A percentile compares a stretch with the other conserved stretches of the same genome.
phyloP scores from a whole-genome alignment of 1,140 invertebrate species.

The Zeugodacus cucurbitae region DNA sequence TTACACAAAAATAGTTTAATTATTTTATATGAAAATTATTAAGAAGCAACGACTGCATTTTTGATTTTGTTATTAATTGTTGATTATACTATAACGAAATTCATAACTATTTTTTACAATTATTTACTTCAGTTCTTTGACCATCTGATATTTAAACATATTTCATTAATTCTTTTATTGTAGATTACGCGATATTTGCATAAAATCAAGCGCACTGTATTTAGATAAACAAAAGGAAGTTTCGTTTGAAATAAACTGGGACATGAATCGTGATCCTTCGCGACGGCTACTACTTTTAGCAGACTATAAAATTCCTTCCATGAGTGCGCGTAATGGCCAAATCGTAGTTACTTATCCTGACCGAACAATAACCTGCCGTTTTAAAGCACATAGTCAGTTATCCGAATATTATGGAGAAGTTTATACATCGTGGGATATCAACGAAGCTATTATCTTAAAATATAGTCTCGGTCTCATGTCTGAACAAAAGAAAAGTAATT shows the following conservation, averaged over 20 bases:
- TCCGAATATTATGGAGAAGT: constrained; percentile 68
- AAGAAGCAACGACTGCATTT: too few relatives aligned
- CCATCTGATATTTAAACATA: neutral
- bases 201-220: constrained; percentile 72
- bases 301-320: constrained; percentile 64
- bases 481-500: constrained; percentile 66
- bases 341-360: constrained; percentile 79
- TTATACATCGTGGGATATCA: constrained; percentile 70
- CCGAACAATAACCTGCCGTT: constrained; percentile 73
- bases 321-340: constrained; percentile 72
- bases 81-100: too few relatives aligned
- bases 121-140: too few relatives aligned
- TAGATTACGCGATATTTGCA: constrained; percentile 78
- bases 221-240: constrained; percentile 71
- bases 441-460: constrained; percentile 68
- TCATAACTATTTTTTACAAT: too few relatives aligned
- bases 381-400: constrained; percentile 66
- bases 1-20: too few relatives aligned
- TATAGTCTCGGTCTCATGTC: constrained; percentile 64
- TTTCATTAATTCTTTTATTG: neutral
- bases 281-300: constrained; percentile 66
- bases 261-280: constrained; percentile 82
- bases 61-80: too few relatives aligned
- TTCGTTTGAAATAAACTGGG: constrained; percentile 81
- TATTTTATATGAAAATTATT: too few relatives aligned